Conservation (phyloP, 2,888 invertebrate species). For the Saturnia japonica region DNA sequence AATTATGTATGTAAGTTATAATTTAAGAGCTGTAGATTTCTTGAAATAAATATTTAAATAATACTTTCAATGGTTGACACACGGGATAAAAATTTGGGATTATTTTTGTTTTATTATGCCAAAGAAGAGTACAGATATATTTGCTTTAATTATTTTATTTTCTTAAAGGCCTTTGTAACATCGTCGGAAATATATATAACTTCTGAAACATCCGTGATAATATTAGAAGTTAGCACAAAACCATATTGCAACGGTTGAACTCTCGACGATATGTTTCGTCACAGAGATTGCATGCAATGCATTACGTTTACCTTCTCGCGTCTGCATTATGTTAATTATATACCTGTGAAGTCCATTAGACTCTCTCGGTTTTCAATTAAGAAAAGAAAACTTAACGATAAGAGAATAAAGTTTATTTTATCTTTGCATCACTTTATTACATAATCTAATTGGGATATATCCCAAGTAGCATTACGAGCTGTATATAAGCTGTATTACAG, state of each 20-base stretch:
- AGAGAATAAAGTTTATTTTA: neutral
- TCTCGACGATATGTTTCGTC: conserved; percentile 25
- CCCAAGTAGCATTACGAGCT: too few relatives aligned
- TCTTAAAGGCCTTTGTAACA: neutral
- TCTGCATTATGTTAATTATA: neutral
- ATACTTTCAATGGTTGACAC: too few relatives aligned
- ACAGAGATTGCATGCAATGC: conserved; percentile 26
- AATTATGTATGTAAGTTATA: too few relatives aligned
- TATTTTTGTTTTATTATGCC: too few relatives aligned
- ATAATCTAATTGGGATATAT: neutral
- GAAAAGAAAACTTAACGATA: neutral
- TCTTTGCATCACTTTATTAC: neutral
- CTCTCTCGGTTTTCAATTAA: neutral
- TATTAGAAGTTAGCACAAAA: conserved; percentile 23
- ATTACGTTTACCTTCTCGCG: neutral
- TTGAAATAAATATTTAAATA: too few relatives aligned
- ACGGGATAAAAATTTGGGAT: too few relatives aligned
- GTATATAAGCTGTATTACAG: too few relatives aligned
- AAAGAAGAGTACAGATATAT: too few relatives aligned
- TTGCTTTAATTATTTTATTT: neutral
- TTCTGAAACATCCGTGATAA: neutral
- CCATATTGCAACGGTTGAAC: conserved; percentile 11
- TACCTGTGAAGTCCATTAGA: neutral
- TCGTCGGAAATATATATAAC: neutral
- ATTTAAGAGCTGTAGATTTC: too few relatives aligned